Evolutionary conservation across 53 echinoderm and acorn worm species (phyloP), one percentile per base, ranked within the genome.

Genomic region (Mesocentrotus franciscanus): DNA sequence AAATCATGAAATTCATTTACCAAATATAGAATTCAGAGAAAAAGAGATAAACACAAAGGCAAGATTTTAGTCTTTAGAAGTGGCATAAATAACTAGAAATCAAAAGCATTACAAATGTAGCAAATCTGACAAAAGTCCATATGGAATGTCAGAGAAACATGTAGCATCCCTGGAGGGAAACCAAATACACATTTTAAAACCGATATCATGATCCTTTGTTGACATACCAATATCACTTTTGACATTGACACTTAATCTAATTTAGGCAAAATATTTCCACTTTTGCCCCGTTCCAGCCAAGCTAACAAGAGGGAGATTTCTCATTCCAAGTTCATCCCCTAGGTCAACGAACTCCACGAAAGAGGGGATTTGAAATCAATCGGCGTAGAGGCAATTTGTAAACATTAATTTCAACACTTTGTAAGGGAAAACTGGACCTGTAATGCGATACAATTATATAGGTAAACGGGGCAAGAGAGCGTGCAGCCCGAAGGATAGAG

Each of bases 361-460:
- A 75, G 5, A 34, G 58, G 35, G 91, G 68, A 91, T 91, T 91
- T 62, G 62, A 91, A 66, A 91, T 91, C 91, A 91, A 91, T 91
- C 91, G 68, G 62, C 91, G 58, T 91, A 91, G 64, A 32, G 68
- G 91, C 91, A 91, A 34, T 91, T 91, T 91, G 91, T 91, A 91
- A 62, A 91, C 62, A 66, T 66, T 91, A 61, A 64, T 91, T 91
- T 66, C 91, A 91, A 68, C 91, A 91, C 91, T 61, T 91, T 91
- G 62, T 61, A 36, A 57, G 71, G 56, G 22, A 76, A 56, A 92
- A n/a, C 26, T 57, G 87, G 87, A 30, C 68, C 64, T 33, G 91
- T 64, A 91, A 91, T 91, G 35, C 34, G 68, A 91, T 91, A 91
- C 91, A 91, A 66, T 62, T 91, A 91, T 91, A 66, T 91, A 26